Percentiles rank a stretch among this genome's conserved stretches.
phyloP scores from a whole-genome alignment of 2,797 vertebrate genomes.

The Manis pentadactyla region DNA sequence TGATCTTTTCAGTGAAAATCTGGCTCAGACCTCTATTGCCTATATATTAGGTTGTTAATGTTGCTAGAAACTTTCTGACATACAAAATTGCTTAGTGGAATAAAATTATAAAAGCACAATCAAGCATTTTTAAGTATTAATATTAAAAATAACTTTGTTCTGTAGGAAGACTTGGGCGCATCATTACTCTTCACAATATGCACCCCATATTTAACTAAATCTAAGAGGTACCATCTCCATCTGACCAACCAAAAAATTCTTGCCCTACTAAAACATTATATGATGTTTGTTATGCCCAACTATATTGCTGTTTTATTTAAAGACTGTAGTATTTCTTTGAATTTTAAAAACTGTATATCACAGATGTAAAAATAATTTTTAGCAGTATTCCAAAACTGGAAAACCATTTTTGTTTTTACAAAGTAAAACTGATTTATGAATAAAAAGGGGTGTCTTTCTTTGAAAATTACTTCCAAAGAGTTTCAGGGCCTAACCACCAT shows the following conservation, averaged over 20 bases:
- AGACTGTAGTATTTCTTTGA: slow-evolving; percentile 47
- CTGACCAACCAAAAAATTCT: slow-evolving; percentile 33
- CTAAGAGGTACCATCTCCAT: background rate
- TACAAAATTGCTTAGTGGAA: slow-evolving; percentile 34
- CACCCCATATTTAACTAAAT: slow-evolving; percentile 51
- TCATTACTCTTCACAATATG: slow-evolving; percentile 43
- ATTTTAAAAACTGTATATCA: background rate
- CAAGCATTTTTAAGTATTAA: slow-evolving; percentile 57
- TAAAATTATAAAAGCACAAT: slow-evolving; percentile 55
- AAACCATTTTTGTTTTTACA: slow-evolving; percentile 48
- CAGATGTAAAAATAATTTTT: background rate
- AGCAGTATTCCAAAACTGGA: slow-evolving; percentile 59
- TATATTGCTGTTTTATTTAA: slow-evolving; percentile 34
- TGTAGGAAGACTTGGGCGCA: background rate
- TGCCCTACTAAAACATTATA: background rate
- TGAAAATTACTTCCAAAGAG: slow-evolving; percentile 55
- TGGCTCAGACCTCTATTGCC: background rate
- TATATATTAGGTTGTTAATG: slow-evolving; percentile 54
- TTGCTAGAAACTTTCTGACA: slow-evolving; percentile 53
- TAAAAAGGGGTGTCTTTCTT: slow-evolving; percentile 24
- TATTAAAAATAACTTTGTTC: slow-evolving; percentile 58
- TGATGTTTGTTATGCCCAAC: background rate
- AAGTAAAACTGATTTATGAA: slow-evolving; percentile 33
- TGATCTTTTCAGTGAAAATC: slow-evolving; percentile 21
- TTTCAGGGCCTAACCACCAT: slow-evolving; percentile 24